Percentiles rank a stretch among this genome's conserved stretches.
Evolutionary conservation across 2,113 vertebrate species (phyloP).

Genomic region (Rhineura floridana): DNA sequence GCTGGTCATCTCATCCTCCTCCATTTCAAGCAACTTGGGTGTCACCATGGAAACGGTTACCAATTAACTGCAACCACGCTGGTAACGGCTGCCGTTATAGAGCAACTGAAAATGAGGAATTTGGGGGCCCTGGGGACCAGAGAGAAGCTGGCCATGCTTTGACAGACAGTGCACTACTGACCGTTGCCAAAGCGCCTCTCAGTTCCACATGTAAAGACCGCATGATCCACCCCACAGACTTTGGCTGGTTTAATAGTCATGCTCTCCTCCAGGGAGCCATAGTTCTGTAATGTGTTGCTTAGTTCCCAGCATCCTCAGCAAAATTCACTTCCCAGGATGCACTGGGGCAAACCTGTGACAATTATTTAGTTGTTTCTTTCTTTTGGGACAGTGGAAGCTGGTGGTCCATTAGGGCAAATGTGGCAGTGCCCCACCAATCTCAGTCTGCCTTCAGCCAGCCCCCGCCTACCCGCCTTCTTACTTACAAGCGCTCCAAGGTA

Average conservation of each 20-base stretch:
- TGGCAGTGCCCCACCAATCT: no score
- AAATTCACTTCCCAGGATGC: neutral
- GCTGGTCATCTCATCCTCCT: neutral
- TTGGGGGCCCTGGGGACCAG: neutral
- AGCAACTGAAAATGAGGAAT: neutral
- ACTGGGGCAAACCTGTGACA: neutral
- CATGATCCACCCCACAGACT: neutral
- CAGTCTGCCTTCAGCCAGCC: no score
- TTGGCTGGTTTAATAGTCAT: neutral
- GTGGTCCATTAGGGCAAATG: no score
- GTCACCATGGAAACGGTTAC: neutral
- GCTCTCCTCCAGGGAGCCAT: neutral
- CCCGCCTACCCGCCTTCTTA: no score
- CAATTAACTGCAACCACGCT: neutral
- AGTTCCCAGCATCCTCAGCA: neutral
- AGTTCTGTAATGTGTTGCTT: neutral
- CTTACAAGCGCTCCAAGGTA: no score
- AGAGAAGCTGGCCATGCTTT: neutral
- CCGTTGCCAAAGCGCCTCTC: rapidly evolving
- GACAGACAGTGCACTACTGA: neutral
- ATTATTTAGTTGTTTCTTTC: neutral
- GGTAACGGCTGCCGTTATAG: neutral
- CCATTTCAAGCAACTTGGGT: neutral
- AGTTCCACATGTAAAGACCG: neutral
- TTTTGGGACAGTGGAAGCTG: no score